Evolutionary conservation across 2,113 vertebrate genomes (phyloP).

Genomic region (Procapra przewalskii): DNA sequence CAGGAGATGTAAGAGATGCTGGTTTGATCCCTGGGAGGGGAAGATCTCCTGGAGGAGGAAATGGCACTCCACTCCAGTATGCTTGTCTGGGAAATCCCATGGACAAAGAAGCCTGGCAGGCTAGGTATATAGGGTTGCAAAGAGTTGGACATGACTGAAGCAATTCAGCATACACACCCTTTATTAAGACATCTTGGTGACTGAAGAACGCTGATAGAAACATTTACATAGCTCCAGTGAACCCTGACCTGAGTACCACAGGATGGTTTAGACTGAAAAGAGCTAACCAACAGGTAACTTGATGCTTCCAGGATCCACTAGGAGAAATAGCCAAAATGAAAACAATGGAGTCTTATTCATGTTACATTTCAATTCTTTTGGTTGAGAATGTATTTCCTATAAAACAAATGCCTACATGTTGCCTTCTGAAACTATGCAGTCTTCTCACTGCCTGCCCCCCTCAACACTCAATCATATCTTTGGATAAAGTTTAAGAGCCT

Average conservation of each 20-base stretch:
- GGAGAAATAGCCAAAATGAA: neutral
- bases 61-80: neutral
- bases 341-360: neutral
- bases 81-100: neutral
- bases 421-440: neutral
- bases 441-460: neutral
- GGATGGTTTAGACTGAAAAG: neutral
- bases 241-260: neutral
- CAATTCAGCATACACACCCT: neutral
- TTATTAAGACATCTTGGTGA: neutral
- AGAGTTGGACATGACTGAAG: neutral
- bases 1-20: neutral
- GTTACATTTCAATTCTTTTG: neutral
- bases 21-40: neutral
- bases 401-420: neutral
- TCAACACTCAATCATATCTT: neutral
- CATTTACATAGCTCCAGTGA: neutral
- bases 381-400: neutral
- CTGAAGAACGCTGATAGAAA: neutral
- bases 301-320: too few relatives aligned
- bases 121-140: neutral
- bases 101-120: neutral
- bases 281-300: neutral
- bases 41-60: neutral
- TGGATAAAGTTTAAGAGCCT: neutral